These are phyloP conservation scores for Bovichtus diacanthus DNA, from an alignment of 2,797 vertebrate genomes.

Conservation along the genomic window DNA sequence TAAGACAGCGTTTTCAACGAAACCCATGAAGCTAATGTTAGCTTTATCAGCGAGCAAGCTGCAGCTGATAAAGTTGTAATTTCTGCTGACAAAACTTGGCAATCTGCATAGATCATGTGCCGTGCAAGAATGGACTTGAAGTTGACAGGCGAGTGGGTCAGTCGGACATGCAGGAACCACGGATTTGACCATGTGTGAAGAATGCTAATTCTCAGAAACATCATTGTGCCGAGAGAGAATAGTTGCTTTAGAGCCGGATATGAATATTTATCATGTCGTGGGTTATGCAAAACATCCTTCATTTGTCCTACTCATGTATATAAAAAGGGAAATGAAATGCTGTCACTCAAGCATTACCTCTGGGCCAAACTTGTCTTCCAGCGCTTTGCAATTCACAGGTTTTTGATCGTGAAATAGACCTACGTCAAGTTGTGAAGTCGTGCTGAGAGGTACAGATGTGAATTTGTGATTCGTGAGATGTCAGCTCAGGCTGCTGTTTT, in stretches of 20 bases:
- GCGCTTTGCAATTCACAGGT: conserved; percentile 15
- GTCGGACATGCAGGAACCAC: not conserved
- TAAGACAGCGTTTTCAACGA: too few relatives aligned
- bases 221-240: conserved; percentile 4
- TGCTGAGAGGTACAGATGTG: conserved; percentile 15
- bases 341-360: conserved; percentile 19
- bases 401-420: conserved; percentile 37
- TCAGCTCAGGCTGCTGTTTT: not conserved
- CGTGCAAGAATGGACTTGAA: not conserved
- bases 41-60: too few relatives aligned
- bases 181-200: not conserved
- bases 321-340: conserved; percentile 20
- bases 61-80: too few relatives aligned
- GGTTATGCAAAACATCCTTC: conserved; percentile 14
- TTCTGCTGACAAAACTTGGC: too few relatives aligned
- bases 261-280: conserved; percentile 18
- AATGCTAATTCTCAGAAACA: conserved; percentile 9
- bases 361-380: not conserved
- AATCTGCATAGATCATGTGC: not conserved
- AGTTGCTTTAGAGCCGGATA: not conserved
- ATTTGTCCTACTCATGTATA: conserved; percentile 14
- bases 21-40: too few relatives aligned
- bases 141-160: not conserved
- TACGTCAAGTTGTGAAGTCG: not conserved
- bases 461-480: not conserved